Percentiles rank a stretch among this genome's conserved stretches.
Conservation (phyloP, 2,113 vertebrate genomes). For the Lycocorax pyrrhopterus region DNA sequence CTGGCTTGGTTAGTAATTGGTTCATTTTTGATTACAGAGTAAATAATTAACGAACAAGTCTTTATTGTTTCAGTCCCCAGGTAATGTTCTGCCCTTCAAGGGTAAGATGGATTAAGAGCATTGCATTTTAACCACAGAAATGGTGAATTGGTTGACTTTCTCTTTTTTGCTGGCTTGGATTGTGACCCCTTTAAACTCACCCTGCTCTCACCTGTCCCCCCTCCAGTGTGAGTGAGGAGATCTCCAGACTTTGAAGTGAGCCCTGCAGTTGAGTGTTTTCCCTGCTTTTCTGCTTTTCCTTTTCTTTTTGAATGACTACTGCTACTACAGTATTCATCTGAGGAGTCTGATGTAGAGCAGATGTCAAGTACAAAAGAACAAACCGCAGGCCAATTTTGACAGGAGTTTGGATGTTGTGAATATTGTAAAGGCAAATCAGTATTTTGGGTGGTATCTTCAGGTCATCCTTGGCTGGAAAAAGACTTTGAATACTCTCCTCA, state of each 20-base stretch:
- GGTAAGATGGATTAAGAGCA: background rate
- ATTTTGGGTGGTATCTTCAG: background rate
- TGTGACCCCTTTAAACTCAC: background rate
- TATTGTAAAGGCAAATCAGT: background rate
- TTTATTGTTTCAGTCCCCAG: background rate
- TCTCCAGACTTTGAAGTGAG: background rate
- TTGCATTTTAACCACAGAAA: background rate
- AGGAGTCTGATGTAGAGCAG: background rate
- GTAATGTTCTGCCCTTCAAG: background rate
- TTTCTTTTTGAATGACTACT: background rate
- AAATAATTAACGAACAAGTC: background rate
- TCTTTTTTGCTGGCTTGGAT: background rate
- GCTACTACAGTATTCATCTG: background rate
- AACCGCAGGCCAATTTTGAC: conserved; percentile 2
- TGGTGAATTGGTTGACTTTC: background rate
- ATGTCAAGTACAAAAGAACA: background rate
- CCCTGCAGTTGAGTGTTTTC: fast-evolving
- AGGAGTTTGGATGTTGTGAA: background rate
- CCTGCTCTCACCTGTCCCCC: background rate
- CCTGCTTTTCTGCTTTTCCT: background rate
- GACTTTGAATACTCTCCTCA: background rate
- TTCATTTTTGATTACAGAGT: conserved; percentile 31
- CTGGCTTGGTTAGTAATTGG: background rate
- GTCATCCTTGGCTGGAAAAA: background rate
- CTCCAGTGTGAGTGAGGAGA: background rate